Conservation (phyloP, 2,888 invertebrate species). For the Pammene aurita region DNA sequence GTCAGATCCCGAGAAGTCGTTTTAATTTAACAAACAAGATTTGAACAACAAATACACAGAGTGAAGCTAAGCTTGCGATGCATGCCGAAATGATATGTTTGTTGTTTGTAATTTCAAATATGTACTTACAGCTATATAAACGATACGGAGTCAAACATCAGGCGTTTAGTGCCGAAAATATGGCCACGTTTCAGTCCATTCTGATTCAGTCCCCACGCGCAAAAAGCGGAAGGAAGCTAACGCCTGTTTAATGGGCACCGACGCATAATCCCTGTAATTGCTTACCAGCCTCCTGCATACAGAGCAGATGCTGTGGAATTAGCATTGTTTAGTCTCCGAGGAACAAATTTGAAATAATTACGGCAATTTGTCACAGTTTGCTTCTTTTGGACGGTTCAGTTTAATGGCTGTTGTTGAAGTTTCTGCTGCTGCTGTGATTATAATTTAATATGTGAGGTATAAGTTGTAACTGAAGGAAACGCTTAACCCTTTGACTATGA, state of each 20-base stretch:
- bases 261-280: slow-evolving; percentile 76
- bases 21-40: no score
- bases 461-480: neutral
- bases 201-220: slow-evolving; percentile 49
- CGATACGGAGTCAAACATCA: neutral
- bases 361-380: slow-evolving; percentile 54
- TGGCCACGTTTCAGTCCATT: slow-evolving; percentile 13
- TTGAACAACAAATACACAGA: no score
- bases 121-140: no score
- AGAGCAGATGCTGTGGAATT: slow-evolving; percentile 72
- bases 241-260: slow-evolving; percentile 73
- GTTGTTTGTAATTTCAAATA: neutral
- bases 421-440: slow-evolving; percentile 29
- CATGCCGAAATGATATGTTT: no score
- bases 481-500: no score
- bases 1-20: no score
- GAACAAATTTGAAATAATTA: slow-evolving; percentile 69
- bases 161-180: slow-evolving; percentile 5
- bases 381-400: slow-evolving; percentile 38
- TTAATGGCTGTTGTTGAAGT: slow-evolving; percentile 32
- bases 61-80: no score
- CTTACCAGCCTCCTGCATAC: slow-evolving; percentile 67
- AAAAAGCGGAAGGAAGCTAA: slow-evolving; percentile 71
- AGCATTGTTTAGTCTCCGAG: slow-evolving; percentile 68
- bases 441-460: slow-evolving; percentile 5